Conservation (phyloP, 2,888 invertebrate genomes). For the Trissonchulus latispiculum region DNA sequence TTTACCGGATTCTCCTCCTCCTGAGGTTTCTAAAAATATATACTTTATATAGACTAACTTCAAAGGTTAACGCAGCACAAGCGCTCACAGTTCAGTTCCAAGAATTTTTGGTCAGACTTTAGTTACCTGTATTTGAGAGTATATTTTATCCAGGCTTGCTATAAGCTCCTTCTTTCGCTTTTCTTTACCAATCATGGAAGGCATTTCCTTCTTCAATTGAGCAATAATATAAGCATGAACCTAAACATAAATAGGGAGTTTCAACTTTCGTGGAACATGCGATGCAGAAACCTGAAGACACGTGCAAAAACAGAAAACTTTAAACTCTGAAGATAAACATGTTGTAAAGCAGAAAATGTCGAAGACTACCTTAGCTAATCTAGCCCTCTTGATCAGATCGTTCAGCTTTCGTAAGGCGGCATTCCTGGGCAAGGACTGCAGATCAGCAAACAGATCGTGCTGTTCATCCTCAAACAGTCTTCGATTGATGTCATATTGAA, state of each 20-base stretch:
- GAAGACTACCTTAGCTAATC: constrained; percentile 90
- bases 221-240: constrained; percentile 97
- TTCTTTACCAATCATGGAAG: constrained; percentile 89
- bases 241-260: no score
- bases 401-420: constrained; percentile 92
- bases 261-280: no score
- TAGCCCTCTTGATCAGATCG: constrained; percentile 90
- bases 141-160: constrained; percentile 77
- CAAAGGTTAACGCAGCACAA: no score
- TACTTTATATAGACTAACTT: no score
- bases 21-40: no score
- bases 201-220: constrained; percentile 89
- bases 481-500: constrained; percentile 84
- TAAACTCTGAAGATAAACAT: no score
- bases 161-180: constrained; percentile 94
- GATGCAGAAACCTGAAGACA: no score
- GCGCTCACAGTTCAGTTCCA: no score
- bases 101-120: no score
- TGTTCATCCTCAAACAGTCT: constrained; percentile 87
- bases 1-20: no score
- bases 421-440: constrained; percentile 87
- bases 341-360: no score
- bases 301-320: no score
- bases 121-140: constrained; percentile 54
- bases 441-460: constrained; percentile 83